Base-by-base conservation (phyloP, 2,113 vertebrate species). In the Lepus americanus region DNA sequence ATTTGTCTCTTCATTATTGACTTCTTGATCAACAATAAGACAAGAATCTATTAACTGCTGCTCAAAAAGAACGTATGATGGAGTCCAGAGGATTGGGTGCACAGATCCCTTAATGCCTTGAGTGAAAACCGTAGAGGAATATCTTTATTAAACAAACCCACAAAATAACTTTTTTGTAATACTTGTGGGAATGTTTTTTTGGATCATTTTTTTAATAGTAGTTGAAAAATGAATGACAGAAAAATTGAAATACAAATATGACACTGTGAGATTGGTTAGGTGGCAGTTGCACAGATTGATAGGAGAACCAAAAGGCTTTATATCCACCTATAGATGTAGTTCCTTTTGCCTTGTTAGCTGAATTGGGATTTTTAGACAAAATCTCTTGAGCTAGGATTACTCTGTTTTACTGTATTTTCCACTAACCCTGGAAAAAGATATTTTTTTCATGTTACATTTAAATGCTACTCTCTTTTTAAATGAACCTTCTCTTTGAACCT, bases 331-430 rank as follows among this genome's bases (percentile, higher is more conserved):
- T 20, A 4, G 11, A 9, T 90, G 33, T 78, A 78, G 13, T 89
- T 74, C 29, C 36, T 93, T 91, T 51, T 90, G 25, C 87, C 82
- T 82, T 88, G 66, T 84, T 95, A 94, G 23, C 90, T 74, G 76
- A 88, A 76, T 96, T 88, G 49, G 74, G 72, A 79, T 96, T 96
- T 94, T 94, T 20, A 92, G 83, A 44, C 36, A 94, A 97, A 89
- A 77, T 95, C 74, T 96, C 92, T 96, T 97, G 93, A 98, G 67
- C 80, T 96, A 83, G 74, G 85, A 92, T 97, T 96, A 92, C 2
- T 79, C 9, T 74, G n/a, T 94, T 87, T 92, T 77, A 69, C 55
- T 90, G 0, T 95, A 97, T 96, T 63, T 95, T 63, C 90, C 0
- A 76, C 17, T 95, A 27, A 67, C 80, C n/a, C 44, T 92, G 39